Base-by-base conservation (phyloP, 1,140 invertebrate genomes). In the Dryas iulia region DNA sequence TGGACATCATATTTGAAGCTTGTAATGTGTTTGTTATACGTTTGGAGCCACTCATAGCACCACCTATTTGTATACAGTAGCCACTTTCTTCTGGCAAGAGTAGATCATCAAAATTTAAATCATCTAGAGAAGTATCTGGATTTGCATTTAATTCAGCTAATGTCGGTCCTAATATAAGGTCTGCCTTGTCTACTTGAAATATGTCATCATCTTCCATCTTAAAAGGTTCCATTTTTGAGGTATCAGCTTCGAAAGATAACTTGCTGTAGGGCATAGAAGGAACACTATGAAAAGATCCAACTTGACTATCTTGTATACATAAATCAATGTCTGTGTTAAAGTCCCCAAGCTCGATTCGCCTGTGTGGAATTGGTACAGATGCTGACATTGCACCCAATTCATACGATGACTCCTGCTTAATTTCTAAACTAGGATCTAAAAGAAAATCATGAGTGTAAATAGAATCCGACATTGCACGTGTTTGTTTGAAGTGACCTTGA, bases 141-240 rank as follows among this genome's bases (percentile, higher is more conserved):
- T 97, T 96, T 24, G 95, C 96, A 90, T 97, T 97, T 8, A 98
- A 89, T 86, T 98, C 97, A 0, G 97, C 96, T 52, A 98, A 89
- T 64, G 97, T 98, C 1, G 97, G 96, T 1, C 96, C 96, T 73
- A 95, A 93, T 75, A 97, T 95, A 26, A 97, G 93, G 91, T 97
- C 96, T 52, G 95, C 95, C 89, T 97, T 97, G 83, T 98, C 96
- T 39, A 97, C 96, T 93, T 97, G 96, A 82, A 97, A 97, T 72
- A 97, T 97, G 82, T 97, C 96, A 83, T 97, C 96, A 78, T 97
- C 96, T 76, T 97, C 96, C 94, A 96, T 95, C 85, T 94, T 95
- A 56, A 95, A 94, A 3, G 94, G 88, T 76, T 95, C 94, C 59
- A 92, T 92, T 91, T 94, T 95, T 54, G 93, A 82, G 47, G 87